A percentile compares a stretch with the other conserved stretches of the same genome.
phyloP scores from a whole-genome alignment of 2,888 invertebrate species.

The Andrena trimmerana region DNA sequence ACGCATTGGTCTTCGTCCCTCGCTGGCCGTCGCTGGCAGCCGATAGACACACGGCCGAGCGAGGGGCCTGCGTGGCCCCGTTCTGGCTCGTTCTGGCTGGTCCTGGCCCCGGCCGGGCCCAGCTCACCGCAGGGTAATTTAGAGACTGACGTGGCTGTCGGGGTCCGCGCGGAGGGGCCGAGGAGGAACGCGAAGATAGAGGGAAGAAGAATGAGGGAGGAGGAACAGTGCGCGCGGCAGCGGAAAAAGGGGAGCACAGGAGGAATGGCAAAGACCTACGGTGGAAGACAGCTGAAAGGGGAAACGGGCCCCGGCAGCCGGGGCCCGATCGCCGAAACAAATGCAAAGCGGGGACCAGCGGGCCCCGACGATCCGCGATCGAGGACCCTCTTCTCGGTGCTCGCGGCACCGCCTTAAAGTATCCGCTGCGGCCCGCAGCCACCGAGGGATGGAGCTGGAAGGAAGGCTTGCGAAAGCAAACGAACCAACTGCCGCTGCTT shows the following conservation, averaged over 20 bases:
- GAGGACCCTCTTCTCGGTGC: conserved; percentile 65
- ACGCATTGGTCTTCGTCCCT: conserved; percentile 75
- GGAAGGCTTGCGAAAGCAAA: conserved; percentile 55
- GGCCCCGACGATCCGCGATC: conserved; percentile 64
- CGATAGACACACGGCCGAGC: conserved; percentile 52
- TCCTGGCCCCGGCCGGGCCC: conserved; percentile 20
- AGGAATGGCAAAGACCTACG: conserved; percentile 71
- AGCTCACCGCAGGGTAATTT: conserved; percentile 78
- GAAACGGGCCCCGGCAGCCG: conserved; percentile 65
- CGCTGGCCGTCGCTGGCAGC: conserved; percentile 61
- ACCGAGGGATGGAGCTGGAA: conserved; percentile 24
- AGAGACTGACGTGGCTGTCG: conserved; percentile 80
- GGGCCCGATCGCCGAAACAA: conserved; percentile 79
- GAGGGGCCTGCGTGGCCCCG: conserved; percentile 21
- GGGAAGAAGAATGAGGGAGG: conserved; percentile 66
- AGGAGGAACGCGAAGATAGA: conserved; percentile 58
- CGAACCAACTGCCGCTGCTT: conserved; percentile 54
- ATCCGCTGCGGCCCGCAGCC: conserved; percentile 73
- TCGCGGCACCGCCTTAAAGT: conserved; percentile 79
- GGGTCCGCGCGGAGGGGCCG: conserved; percentile 47
- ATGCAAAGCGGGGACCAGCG: conserved; percentile 80
- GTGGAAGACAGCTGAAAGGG: conserved; percentile 80
- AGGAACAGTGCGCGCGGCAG: conserved; percentile 54
- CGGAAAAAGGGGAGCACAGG: conserved; percentile 68
- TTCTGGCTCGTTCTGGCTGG: too few relatives aligned